Percentiles rank a stretch among this genome's conserved stretches.
Conservation (phyloP, 2,888 invertebrate genomes). For the Acanthoscelides obtectus region DNA sequence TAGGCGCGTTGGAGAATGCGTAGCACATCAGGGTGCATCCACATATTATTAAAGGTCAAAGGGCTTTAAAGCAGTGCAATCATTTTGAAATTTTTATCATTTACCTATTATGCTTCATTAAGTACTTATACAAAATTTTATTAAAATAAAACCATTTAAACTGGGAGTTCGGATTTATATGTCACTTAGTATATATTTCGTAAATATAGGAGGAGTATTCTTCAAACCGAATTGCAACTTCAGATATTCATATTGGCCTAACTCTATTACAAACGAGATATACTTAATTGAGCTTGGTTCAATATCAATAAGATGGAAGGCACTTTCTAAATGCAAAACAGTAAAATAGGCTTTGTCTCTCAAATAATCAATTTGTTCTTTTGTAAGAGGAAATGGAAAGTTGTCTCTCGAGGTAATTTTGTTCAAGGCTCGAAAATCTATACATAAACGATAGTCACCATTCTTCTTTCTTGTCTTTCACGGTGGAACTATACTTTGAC, state of each 20-base stretch:
- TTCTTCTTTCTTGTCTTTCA: background rate
- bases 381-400: background rate
- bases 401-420: background rate
- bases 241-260: conserved; percentile 33
- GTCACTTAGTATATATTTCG: too few relatives aligned
- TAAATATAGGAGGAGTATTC: conserved; percentile 25
- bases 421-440: conserved; percentile 2
- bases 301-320: conserved; percentile 31
- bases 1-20: too few relatives aligned
- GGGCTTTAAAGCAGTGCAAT: too few relatives aligned
- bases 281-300: conserved; percentile 26
- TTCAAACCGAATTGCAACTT: conserved; percentile 33
- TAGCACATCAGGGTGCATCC: too few relatives aligned
- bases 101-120: too few relatives aligned
- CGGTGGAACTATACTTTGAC: background rate
- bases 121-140: too few relatives aligned
- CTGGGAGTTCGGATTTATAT: too few relatives aligned
- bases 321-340: conserved; percentile 32
- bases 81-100: too few relatives aligned
- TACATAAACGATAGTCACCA: background rate
- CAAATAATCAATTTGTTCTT: conserved; percentile 22
- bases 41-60: too few relatives aligned
- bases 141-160: too few relatives aligned
- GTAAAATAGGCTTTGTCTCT: conserved; percentile 28
- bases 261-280: conserved; percentile 32